phyloP scores from a whole-genome alignment of 1,140 invertebrate species.

The Spodoptera frugiperda region DNA sequence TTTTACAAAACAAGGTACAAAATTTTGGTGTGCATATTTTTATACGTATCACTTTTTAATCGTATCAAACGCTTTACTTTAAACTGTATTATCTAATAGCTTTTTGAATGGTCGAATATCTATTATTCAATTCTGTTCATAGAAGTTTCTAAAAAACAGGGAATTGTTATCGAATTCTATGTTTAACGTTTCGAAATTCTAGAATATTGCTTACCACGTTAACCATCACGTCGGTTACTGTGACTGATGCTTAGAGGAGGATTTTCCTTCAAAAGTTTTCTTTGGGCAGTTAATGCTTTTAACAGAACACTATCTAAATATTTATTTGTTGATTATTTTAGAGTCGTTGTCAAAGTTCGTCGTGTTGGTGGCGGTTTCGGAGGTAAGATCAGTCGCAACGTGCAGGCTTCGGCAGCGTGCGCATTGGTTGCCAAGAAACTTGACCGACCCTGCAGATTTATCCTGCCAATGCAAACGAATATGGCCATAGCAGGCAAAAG shows the following conservation, averaged over 20 bases:
- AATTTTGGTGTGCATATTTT: too few species aligned
- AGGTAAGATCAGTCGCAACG: conserved; percentile 88
- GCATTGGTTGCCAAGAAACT: conserved; percentile 88
- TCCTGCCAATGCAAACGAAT: conserved; percentile 89
- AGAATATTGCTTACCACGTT: too few species aligned
- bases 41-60: too few species aligned
- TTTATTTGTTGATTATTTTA: conserved; percentile 61
- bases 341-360: conserved; percentile 88
- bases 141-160: background rate
- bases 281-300: too few species aligned
- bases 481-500: conserved; percentile 89
- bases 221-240: too few species aligned
- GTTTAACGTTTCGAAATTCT: too few species aligned
- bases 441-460: conserved; percentile 88
- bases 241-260: too few species aligned
- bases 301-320: too few species aligned
- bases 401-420: conserved; percentile 86
- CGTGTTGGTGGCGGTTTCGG: conserved; percentile 92
- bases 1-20: too few species aligned
- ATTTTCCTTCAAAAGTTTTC: too few species aligned
- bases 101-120: too few species aligned
- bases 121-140: background rate
- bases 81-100: background rate
- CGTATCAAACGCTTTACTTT: background rate
- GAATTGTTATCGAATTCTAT: too few species aligned